Conservation (phyloP, 1,140 invertebrate species). For the Ips typographus region DNA sequence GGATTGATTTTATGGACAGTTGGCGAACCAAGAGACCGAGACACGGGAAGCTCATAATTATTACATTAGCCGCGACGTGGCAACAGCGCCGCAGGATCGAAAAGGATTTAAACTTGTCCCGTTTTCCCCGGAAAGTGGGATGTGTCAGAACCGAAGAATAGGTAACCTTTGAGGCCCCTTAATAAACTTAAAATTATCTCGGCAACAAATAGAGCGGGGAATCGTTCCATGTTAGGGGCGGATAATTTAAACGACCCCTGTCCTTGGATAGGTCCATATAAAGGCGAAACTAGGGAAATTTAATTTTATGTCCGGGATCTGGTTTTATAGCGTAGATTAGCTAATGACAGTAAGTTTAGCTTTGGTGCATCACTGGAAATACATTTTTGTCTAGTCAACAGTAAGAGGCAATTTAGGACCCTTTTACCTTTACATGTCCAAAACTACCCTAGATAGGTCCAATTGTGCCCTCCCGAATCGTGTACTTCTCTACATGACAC, state of each 20-base stretch:
- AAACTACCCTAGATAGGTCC: background rate
- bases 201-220: conserved; percentile 9
- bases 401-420: too few species aligned
- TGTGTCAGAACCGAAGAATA: too few species aligned
- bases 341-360: background rate
- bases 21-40: conserved; percentile 19
- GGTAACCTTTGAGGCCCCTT: background rate
- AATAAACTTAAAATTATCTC: conserved; percentile 19
- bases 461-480: conserved; percentile 22
- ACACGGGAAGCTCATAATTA: conserved; percentile 37
- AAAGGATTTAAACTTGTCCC: too few species aligned
- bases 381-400: too few species aligned
- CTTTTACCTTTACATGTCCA: too few species aligned
- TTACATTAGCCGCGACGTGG: conserved; percentile 30
- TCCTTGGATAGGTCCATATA: conserved; percentile 9
- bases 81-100: background rate
- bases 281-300: conserved; percentile 2
- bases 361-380: background rate
- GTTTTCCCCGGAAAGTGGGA: too few species aligned
- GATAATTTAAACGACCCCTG: conserved; percentile 6
- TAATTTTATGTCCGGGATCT: conserved; percentile 14
- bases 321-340: conserved; percentile 17
- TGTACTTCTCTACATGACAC: conserved; percentile 21
- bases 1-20: conserved; percentile 33
- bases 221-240: background rate